These are phyloP conservation scores for Nannoperca australis DNA, from an alignment of 2,797 vertebrate genomes.

Conservation along the genomic window DNA sequence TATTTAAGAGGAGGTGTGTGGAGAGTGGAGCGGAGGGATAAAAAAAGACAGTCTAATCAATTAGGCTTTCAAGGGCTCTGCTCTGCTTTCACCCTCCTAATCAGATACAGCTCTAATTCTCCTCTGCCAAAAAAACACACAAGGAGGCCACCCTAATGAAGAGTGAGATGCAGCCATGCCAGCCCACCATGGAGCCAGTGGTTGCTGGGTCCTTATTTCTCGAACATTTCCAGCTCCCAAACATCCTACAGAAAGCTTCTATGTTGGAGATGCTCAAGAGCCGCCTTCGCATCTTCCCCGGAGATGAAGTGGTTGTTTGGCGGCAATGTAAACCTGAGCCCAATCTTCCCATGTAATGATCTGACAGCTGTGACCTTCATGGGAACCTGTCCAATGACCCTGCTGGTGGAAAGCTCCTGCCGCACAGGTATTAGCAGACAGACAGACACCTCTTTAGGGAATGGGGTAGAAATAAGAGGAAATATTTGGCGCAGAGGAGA, in stretches of 20 bases:
- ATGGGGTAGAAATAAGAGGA: conserved; percentile 59
- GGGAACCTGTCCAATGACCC: conserved; percentile 70
- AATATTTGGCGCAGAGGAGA: conserved; percentile 61
- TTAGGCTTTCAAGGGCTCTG: conserved; percentile 76
- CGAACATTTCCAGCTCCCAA: conserved; percentile 42
- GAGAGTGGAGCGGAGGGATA: conserved; percentile 47
- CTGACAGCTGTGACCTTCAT: conserved; percentile 78
- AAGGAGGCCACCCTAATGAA: conserved; percentile 62
- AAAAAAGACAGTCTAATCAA: conserved; percentile 78
- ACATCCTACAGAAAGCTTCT: conserved; percentile 25
- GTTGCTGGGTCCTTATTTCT: conserved; percentile 9
- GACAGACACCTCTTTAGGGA: conserved; percentile 65
- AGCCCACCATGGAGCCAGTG: conserved; percentile 33
- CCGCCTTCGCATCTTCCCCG: conserved; percentile 46
- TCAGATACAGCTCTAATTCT: conserved; percentile 75
- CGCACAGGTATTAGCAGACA: conserved; percentile 49
- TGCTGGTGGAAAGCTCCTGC: conserved; percentile 66
- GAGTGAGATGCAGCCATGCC: conserved; percentile 49
- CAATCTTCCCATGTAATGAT: conserved; percentile 71
- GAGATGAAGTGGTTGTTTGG: conserved; percentile 65
- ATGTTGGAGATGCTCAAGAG: conserved; percentile 37
- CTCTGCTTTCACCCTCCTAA: conserved; percentile 71
- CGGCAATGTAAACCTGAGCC: conserved; percentile 55
- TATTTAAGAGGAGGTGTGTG: conserved; percentile 70
- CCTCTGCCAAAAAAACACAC: conserved; percentile 61